These are phyloP conservation scores for Ophthalmolycus amberensis DNA, from an alignment of 2,113 vertebrate species.

Conservation along the genomic window DNA sequence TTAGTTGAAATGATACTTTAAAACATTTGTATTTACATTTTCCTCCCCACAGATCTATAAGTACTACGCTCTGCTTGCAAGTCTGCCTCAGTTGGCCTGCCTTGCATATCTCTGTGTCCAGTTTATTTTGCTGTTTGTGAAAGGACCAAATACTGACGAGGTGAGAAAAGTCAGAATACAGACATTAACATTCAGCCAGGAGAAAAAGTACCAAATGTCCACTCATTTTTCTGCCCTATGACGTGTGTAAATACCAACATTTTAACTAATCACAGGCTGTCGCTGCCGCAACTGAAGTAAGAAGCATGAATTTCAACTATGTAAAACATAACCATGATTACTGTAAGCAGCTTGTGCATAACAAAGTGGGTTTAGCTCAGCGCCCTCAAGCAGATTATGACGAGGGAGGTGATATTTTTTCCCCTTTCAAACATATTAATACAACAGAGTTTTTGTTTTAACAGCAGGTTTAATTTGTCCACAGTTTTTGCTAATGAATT, in stretches of 20 bases:
- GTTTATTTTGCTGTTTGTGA: constrained; percentile 85
- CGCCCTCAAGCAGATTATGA: constrained; percentile 60
- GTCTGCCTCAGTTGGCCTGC: constrained; percentile 87
- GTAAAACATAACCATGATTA: constrained; percentile 53
- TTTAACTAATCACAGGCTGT: background rate
- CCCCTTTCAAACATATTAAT: background rate
- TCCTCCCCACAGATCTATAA: constrained; percentile 85
- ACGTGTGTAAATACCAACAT: background rate
- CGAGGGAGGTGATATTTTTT: constrained; percentile 25
- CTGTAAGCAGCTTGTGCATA: constrained; percentile 66
- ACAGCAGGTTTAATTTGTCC: constrained; percentile 2
- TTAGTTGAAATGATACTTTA: background rate
- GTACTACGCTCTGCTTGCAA: constrained; percentile 87
- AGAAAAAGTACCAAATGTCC: background rate
- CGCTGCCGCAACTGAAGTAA: background rate
- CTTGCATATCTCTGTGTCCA: constrained; percentile 87
- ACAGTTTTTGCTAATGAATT: background rate
- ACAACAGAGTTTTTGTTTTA: constrained; percentile 42
- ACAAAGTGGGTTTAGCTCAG: constrained; percentile 42
- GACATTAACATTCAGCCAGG: background rate
- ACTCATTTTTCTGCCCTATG: background rate
- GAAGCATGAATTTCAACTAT: constrained; percentile 40
- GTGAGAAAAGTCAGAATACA: constrained; percentile 47
- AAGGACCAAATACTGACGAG: constrained; percentile 71
- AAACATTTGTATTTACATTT: background rate